A percentile compares a stretch with the other conserved stretches of the same genome.
Evolutionary conservation across 1,140 invertebrate genomes (phyloP).

Genomic region (Grapholita molesta): DNA sequence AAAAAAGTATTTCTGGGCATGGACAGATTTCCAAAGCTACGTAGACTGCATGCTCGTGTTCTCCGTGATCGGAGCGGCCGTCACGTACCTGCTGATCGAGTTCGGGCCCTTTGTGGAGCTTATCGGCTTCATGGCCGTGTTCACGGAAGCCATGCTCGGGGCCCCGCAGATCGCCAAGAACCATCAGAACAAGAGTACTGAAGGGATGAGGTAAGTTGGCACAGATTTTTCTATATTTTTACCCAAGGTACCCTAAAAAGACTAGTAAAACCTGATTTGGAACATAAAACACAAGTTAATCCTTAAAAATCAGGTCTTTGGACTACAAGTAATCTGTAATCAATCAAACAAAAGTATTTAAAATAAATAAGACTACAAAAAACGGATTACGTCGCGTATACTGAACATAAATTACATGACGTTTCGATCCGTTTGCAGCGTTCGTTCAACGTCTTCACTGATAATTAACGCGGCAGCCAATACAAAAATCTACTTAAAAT

Average conservation of each 20-base stretch:
- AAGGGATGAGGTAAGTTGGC: slow-evolving; percentile 94
- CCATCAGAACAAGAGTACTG: slow-evolving; percentile 92
- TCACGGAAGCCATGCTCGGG: slow-evolving; percentile 98
- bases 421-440: no score
- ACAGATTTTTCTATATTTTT: slow-evolving; percentile 16
- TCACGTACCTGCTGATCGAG: slow-evolving; percentile 94
- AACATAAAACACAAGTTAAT: no score
- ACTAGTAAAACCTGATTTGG: no score
- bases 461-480: no score
- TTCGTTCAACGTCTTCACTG: no score
- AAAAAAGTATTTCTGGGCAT: slow-evolving; percentile 97
- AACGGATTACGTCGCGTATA: no score
- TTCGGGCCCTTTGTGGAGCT: slow-evolving; percentile 90
- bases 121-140: slow-evolving; percentile 95
- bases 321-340: no score
- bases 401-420: no score
- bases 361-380: no score
- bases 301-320: no score
- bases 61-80: slow-evolving; percentile 86
- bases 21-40: slow-evolving; percentile 99
- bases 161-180: slow-evolving; percentile 95
- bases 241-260: neutral
- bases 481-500: no score
- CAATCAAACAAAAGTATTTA: no score
- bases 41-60: slow-evolving; percentile 95